Evolutionary conservation across 2,797 vertebrate species (phyloP).

Genomic region (Danionella dracula): DNA sequence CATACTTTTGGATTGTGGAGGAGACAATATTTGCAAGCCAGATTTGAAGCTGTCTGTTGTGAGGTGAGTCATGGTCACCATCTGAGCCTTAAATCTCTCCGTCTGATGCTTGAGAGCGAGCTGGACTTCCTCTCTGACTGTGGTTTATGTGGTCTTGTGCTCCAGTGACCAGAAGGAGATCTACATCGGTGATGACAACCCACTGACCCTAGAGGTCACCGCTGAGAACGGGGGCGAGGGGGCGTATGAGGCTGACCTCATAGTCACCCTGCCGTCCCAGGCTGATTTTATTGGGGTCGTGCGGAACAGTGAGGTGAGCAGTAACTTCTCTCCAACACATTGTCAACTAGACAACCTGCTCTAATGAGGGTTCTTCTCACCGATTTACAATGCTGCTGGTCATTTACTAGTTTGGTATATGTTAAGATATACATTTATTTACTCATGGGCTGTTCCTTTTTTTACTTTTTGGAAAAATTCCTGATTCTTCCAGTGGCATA

Average conservation of each 20-base stretch:
- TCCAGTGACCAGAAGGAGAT: slow-evolving; percentile 85
- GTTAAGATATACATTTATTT: too few relatives aligned
- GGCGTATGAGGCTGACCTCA: slow-evolving; percentile 92
- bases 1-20: slow-evolving; percentile 91
- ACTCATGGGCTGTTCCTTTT: too few relatives aligned
- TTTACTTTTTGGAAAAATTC: too few relatives aligned
- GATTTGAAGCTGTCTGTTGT: slow-evolving; percentile 79
- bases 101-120: slow-evolving; percentile 1
- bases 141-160: not conserved
- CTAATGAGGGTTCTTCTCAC: not conserved
- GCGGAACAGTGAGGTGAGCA: slow-evolving; percentile 79
- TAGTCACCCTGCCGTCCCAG: slow-evolving; percentile 78
- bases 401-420: too few relatives aligned
- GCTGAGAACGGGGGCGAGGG: slow-evolving; percentile 89
- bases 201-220: slow-evolving; percentile 80
- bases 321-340: not conserved
- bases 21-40: slow-evolving; percentile 92
- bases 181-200: slow-evolving; percentile 89
- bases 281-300: slow-evolving; percentile 89
- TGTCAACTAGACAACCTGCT: not conserved
- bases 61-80: slow-evolving; percentile 62
- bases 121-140: not conserved
- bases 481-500: too few relatives aligned
- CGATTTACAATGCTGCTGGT: too few relatives aligned
- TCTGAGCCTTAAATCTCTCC: not conserved